A percentile compares a stretch with the other conserved stretches of the same genome.
These are phyloP conservation scores for Danionella dracula DNA, from an alignment of 2,797 vertebrate genomes.

Conservation along the genomic window DNA sequence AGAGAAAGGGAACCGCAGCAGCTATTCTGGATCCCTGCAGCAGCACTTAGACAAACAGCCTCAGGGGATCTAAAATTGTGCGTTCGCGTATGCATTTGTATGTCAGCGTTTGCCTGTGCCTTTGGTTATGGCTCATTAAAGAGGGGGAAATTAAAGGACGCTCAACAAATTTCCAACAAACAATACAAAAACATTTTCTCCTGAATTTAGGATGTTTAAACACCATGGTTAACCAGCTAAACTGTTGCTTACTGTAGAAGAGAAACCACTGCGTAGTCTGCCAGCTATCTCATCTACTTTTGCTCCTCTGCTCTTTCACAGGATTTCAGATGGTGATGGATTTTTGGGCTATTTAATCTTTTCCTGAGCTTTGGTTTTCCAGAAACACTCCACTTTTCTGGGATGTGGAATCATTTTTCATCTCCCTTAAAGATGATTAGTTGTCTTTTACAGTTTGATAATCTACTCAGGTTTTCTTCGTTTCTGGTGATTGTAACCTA, in stretches of 20 bases:
- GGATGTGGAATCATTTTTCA: too few relatives aligned
- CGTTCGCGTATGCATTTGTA: slow-evolving; percentile 31
- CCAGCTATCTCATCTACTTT: background rate
- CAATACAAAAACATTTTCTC: background rate
- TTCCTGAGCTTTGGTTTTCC: too few relatives aligned
- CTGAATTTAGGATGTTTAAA: background rate
- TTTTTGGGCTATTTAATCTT: too few relatives aligned
- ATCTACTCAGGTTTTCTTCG: too few relatives aligned
- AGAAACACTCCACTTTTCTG: too few relatives aligned
- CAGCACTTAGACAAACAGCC: slow-evolving; percentile 2
- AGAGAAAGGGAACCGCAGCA: slow-evolving; percentile 16
- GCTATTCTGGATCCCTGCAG: slow-evolving; percentile 22
- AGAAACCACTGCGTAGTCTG: background rate
- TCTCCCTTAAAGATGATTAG: too few relatives aligned
- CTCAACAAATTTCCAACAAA: background rate
- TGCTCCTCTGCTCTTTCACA: too few relatives aligned
- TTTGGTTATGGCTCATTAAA: slow-evolving; percentile 2
- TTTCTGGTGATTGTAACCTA: too few relatives aligned
- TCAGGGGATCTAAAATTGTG: slow-evolving; percentile 21
- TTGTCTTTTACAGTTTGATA: too few relatives aligned
- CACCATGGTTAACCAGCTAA: slow-evolving; percentile 7
- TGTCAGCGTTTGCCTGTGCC: background rate
- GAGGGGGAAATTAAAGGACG: slow-evolving; percentile 8
- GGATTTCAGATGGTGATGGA: background rate
- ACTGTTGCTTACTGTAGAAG: slow-evolving; percentile 1